Percentiles rank a stretch among this genome's conserved stretches.
These are phyloP conservation scores for Ornithoptera priamus DNA, from an alignment of 2,888 invertebrate species.

Conservation along the genomic window DNA sequence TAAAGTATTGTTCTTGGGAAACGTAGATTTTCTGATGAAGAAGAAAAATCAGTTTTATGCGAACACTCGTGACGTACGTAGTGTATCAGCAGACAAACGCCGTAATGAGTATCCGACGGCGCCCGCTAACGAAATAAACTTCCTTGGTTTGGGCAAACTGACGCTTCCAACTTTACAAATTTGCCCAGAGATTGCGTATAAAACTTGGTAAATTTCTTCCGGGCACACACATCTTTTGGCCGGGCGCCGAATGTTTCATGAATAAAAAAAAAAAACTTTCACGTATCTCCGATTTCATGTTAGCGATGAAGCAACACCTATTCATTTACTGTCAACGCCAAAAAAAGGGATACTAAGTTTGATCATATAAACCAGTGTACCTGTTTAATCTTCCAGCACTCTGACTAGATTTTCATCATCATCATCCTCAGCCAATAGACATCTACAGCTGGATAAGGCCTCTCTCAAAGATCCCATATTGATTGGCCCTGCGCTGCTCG, in stretches of 20 bases:
- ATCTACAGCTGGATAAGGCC: too few relatives aligned
- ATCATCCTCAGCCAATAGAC: too few relatives aligned
- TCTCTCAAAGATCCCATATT: too few relatives aligned
- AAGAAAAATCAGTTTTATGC: not conserved
- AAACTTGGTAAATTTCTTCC: constrained; percentile 30
- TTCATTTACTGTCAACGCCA: not conserved
- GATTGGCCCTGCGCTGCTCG: too few relatives aligned
- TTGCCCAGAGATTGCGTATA: constrained; percentile 28
- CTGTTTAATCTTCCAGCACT: too few relatives aligned
- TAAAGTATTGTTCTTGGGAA: not conserved
- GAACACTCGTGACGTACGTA: constrained; percentile 9
- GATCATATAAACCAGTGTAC: too few relatives aligned
- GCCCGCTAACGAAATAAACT: constrained; percentile 28
- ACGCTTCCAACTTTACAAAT: constrained; percentile 28
- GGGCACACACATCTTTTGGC: constrained; percentile 29
- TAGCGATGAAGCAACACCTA: constrained; percentile 1
- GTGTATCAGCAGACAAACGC: constrained; percentile 22
- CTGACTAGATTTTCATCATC: too few relatives aligned
- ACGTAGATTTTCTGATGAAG: not conserved
- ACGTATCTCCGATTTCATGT: constrained; percentile 25
- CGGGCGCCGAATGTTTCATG: constrained; percentile 27
- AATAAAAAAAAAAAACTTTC: constrained; percentile 26
- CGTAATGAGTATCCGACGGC: constrained; percentile 27
- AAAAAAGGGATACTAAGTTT: too few relatives aligned
- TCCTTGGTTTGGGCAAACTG: constrained; percentile 27